phyloP scores from a whole-genome alignment of 37 sponge, comb jelly and placozoan genomes.

The Tethya wilhelma region DNA sequence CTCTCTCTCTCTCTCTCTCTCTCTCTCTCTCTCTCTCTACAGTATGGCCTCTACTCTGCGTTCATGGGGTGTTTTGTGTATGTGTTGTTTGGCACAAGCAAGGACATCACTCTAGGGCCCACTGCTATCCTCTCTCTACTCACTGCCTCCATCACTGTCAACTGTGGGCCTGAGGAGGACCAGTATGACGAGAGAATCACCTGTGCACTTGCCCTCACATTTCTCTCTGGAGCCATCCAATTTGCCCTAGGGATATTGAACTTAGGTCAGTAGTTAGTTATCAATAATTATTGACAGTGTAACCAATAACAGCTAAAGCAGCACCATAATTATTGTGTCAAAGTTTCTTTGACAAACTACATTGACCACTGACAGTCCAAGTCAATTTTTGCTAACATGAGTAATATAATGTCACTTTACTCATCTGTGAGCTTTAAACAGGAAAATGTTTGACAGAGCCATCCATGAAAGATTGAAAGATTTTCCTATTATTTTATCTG shows the following conservation, averaged over 20 bases:
- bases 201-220: constrained; percentile 76
- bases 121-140: constrained; percentile 95
- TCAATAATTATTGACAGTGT: no score
- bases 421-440: no score
- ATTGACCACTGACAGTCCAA: no score
- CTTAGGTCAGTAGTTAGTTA: constrained; percentile 63
- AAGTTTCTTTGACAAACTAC: no score
- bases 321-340: no score
- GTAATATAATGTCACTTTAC: no score
- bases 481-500: background rate
- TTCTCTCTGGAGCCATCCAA: constrained; percentile 85
- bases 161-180: constrained; percentile 19
- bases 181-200: constrained; percentile 11
- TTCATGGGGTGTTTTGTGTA: constrained; percentile 95
- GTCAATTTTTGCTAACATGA: no score
- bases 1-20: no score
- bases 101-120: constrained; percentile 96
- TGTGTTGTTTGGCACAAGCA: constrained; percentile 86
- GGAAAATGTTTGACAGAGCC: no score
- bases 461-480: no score
- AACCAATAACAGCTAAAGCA: no score
- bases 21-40: no score
- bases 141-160: constrained; percentile 58
- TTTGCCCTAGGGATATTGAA: constrained; percentile 84
- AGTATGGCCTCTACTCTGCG: constrained; percentile 96